Evolutionary conservation across 2,888 invertebrate genomes (phyloP).

Genomic region (Eupithecia inturbata): DNA sequence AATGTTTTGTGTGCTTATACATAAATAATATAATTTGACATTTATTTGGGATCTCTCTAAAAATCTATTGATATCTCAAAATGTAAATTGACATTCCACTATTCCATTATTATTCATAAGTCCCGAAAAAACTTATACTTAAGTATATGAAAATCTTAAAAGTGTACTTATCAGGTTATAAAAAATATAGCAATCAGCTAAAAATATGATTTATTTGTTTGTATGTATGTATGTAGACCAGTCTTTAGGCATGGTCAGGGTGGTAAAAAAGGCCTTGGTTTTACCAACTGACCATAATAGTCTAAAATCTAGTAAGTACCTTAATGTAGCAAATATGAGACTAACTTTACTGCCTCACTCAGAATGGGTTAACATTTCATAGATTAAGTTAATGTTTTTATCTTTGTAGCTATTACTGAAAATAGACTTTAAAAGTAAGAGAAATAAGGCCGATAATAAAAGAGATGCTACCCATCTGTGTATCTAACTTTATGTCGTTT

Average conservation of each 20-base stretch:
- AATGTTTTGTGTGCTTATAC: slow-evolving; percentile 30
- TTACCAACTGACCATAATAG: neutral
- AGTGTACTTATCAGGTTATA: slow-evolving; percentile 28
- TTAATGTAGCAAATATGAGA: slow-evolving; percentile 50
- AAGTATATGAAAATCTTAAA: neutral
- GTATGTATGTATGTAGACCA: slow-evolving; percentile 31
- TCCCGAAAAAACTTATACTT: slow-evolving; percentile 41
- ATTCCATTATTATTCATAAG: slow-evolving; percentile 65
- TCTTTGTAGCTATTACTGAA: neutral
- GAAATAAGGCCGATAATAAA: slow-evolving; percentile 2
- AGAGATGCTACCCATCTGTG: slow-evolving; percentile 19
- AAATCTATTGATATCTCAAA: slow-evolving; percentile 70
- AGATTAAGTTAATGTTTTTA: neutral
- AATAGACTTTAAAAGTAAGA: neutral
- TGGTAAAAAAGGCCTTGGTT: neutral
- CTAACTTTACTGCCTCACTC: slow-evolving; percentile 48
- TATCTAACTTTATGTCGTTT: slow-evolving; percentile 6
- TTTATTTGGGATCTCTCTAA: slow-evolving; percentile 68
- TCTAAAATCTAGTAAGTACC: slow-evolving; percentile 37
- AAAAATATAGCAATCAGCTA: slow-evolving; percentile 23
- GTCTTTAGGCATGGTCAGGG: slow-evolving; percentile 18
- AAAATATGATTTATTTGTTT: slow-evolving; percentile 25
- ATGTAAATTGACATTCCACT: slow-evolving; percentile 79
- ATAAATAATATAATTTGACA: slow-evolving; percentile 39
- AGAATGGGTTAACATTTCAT: slow-evolving; percentile 28